These are phyloP conservation scores for Mola mola DNA, from an alignment of 2,113 vertebrate species.

Conservation along the genomic window DNA sequence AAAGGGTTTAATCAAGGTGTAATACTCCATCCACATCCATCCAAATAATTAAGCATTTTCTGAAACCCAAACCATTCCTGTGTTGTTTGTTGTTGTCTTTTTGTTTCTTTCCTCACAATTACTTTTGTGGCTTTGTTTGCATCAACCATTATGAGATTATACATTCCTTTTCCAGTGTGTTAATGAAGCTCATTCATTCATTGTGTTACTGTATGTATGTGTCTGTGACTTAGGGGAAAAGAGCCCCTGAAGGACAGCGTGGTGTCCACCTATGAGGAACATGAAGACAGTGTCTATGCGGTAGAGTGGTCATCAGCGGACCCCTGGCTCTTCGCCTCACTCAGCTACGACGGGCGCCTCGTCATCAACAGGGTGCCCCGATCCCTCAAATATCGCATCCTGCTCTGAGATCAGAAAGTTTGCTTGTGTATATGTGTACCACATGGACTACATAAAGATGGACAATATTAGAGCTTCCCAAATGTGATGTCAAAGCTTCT, in stretches of 20 bases:
- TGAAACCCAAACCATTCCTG: too few relatives aligned
- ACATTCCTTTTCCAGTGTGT: neutral
- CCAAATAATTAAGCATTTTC: too few relatives aligned
- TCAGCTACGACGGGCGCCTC: constrained; percentile 96
- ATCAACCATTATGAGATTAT: too few relatives aligned
- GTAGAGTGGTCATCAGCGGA: constrained; percentile 98
- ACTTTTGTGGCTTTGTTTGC: neutral
- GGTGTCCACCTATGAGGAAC: constrained; percentile 97
- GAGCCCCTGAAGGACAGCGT: constrained; percentile 95
- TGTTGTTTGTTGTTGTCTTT: too few relatives aligned
- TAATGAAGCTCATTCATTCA: too few relatives aligned
- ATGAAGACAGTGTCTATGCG: constrained; percentile 97
- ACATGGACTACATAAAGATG: neutral
- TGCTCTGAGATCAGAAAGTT: constrained; percentile 71
- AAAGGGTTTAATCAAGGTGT: too few relatives aligned
- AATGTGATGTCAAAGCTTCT: neutral
- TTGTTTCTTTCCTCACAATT: neutral
- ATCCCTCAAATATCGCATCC: constrained; percentile 94
- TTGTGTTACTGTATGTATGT: constrained; percentile 2
- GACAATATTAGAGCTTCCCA: too few relatives aligned
- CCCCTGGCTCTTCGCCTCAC: constrained; percentile 96
- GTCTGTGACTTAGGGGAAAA: constrained; percentile 79
- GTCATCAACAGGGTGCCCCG: constrained; percentile 97
- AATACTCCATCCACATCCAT: too few relatives aligned
- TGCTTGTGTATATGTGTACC: neutral